Evolutionary conservation across 2,797 vertebrate genomes (phyloP).

Genomic region (Prionace glauca): DNA sequence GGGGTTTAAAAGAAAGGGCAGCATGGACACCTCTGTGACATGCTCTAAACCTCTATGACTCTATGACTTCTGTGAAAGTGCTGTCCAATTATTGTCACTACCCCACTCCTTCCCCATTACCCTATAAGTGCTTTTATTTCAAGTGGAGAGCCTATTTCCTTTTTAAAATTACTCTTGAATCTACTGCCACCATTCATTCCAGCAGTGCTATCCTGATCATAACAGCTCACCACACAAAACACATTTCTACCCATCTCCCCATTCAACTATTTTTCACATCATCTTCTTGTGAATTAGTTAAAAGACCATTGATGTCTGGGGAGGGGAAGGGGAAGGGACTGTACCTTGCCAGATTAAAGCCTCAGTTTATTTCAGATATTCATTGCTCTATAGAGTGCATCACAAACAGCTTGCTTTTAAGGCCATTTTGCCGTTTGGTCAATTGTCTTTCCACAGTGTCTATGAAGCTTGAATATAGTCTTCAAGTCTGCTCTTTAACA

Average conservation of each 20-base stretch:
- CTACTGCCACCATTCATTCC: neutral
- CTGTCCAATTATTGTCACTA: neutral
- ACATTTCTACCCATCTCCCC: neutral
- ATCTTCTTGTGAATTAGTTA: neutral
- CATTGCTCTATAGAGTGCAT: neutral
- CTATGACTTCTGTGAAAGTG: neutral
- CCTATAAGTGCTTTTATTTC: neutral
- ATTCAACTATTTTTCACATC: neutral
- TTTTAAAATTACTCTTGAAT: neutral
- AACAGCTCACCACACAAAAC: neutral
- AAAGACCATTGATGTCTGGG: neutral
- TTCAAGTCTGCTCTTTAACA: slow-evolving; percentile 6
- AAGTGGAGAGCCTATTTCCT: neutral
- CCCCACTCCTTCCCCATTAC: neutral
- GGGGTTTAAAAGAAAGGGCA: too few species aligned
- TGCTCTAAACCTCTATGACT: too few species aligned
- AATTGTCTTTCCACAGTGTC: neutral
- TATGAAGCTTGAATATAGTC: neutral
- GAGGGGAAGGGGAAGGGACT: too few species aligned
- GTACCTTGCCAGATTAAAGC: neutral
- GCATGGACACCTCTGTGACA: too few species aligned
- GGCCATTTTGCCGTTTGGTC: neutral
- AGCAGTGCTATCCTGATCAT: neutral
- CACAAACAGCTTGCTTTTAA: neutral
- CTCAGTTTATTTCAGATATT: neutral